Percentiles rank a stretch among this genome's conserved stretches.
Conservation (phyloP, 2,888 invertebrate species). For the Hyposoter dolosus region DNA sequence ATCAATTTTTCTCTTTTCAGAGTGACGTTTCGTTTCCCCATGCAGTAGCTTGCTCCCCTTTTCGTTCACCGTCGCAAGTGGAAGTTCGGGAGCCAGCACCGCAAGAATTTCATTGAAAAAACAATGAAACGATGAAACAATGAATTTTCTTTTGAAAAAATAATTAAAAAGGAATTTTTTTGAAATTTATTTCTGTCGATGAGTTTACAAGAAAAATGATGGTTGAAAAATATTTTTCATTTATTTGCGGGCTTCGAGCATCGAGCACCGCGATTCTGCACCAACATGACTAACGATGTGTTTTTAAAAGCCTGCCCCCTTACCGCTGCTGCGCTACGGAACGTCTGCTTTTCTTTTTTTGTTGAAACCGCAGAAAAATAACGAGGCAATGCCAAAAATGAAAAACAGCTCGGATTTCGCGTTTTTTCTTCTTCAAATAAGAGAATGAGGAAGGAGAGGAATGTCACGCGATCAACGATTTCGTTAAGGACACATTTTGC, state of each 20-base stretch:
- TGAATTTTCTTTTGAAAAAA: background rate
- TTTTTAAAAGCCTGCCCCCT: background rate
- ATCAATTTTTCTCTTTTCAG: background rate
- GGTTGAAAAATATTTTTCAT: background rate
- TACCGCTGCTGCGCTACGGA: background rate
- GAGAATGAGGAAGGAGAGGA: background rate
- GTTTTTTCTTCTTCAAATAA: slow-evolving; percentile 18
- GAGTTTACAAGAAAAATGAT: background rate
- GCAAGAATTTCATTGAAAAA: background rate
- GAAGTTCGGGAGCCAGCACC: background rate
- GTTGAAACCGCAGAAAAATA: slow-evolving; percentile 8
- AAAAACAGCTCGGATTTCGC: background rate
- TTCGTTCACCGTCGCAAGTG: background rate
- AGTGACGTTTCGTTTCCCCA: background rate
- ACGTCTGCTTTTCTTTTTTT: background rate
- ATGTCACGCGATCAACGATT: slow-evolving; percentile 35
- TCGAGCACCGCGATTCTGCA: background rate
- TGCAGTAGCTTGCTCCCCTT: no score
- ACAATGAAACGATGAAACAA: background rate
- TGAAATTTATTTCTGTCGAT: background rate
- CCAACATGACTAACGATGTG: background rate
- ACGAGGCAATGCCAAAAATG: background rate
- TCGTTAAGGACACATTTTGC: slow-evolving; percentile 12
- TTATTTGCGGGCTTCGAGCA: background rate
- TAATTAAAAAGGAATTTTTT: background rate